Conservation (phyloP, 2,113 vertebrate genomes). For the Pristiophorus japonicus region DNA sequence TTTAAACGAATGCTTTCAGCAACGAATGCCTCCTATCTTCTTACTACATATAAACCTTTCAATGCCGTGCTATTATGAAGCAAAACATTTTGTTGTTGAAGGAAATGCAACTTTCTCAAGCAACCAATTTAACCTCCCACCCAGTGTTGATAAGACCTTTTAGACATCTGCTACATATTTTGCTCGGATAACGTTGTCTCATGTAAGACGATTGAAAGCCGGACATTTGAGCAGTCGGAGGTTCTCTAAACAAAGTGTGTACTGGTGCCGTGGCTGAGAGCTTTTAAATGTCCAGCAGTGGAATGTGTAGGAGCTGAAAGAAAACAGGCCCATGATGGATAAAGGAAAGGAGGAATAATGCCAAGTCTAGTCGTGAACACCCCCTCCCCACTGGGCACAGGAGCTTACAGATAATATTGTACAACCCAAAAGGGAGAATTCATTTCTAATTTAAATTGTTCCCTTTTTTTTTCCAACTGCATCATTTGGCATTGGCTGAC, state of each 20-base stretch:
- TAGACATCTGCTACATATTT: background rate
- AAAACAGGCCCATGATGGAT: conserved; percentile 51
- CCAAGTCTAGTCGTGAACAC: background rate
- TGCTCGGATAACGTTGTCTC: background rate
- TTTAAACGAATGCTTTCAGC: background rate
- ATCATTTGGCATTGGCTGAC: background rate
- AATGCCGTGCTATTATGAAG: background rate
- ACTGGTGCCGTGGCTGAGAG: background rate
- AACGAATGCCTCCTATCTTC: background rate
- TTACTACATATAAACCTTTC: background rate
- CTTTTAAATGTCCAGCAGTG: conserved; percentile 47
- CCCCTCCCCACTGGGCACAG: background rate
- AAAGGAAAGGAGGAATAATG: background rate
- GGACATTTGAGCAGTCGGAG: background rate
- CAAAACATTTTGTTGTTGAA: background rate
- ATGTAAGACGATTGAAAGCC: background rate
- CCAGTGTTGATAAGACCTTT: background rate
- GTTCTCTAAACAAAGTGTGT: conserved; percentile 7
- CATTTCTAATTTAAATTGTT: background rate
- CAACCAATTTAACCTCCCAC: conserved; percentile 9
- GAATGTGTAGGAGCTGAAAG: conserved; percentile 80
- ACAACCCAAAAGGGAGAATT: background rate
- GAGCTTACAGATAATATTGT: background rate
- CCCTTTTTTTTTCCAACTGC: too few relatives aligned
- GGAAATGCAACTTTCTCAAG: background rate